Base-by-base conservation (phyloP, 2,888 invertebrate genomes). In the Mythimna vitellina region DNA sequence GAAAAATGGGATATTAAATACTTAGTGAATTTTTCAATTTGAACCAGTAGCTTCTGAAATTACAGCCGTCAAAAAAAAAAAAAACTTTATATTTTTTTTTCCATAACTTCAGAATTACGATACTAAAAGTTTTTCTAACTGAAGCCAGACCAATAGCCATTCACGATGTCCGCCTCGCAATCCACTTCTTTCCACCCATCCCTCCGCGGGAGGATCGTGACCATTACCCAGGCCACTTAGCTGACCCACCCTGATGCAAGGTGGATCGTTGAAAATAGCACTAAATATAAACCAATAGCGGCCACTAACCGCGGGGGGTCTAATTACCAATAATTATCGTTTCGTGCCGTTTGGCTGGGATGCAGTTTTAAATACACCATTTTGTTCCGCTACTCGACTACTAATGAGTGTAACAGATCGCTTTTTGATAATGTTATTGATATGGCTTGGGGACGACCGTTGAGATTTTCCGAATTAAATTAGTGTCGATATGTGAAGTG, bases 291-390 rank as follows among this genome's bases (percentile, higher is more conserved):
- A 90, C 87, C 88, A 88, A 88, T 84, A 87, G 86, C 70, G 62
- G 81, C 87, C 88, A 86, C 89, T 85, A 87, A 91, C 89, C 90
- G 88, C 91, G 90, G 89, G 88, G 89, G 91, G 91, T 93, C 94
- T 93, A 93, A 94, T 94, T 94, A 92, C 92, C 89, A 88, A 91
- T 93, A 93, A 93, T 94, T 93, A 93, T 91, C 92, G 92, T 91
- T 87, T 88, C 89, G 86, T 87, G 84, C 89, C 88, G 88, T 85
- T 86, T 85, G 85, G 77, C 84, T 86, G 87, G 89, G 89, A 93
- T 93, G 94, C 94, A 94, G 92, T 94, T 94, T 94, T 94, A 94
- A 94, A 93, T 93, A 93, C 90, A 86, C 92, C 92, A 91, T 93
- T 92, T 91, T 90, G 92, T 91, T 89, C 88, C 88, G 87, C 87